A percentile compares a stretch with the other conserved stretches of the same genome.
phyloP scores from a whole-genome alignment of 2,113 vertebrate species.

The Crocuta crocuta region DNA sequence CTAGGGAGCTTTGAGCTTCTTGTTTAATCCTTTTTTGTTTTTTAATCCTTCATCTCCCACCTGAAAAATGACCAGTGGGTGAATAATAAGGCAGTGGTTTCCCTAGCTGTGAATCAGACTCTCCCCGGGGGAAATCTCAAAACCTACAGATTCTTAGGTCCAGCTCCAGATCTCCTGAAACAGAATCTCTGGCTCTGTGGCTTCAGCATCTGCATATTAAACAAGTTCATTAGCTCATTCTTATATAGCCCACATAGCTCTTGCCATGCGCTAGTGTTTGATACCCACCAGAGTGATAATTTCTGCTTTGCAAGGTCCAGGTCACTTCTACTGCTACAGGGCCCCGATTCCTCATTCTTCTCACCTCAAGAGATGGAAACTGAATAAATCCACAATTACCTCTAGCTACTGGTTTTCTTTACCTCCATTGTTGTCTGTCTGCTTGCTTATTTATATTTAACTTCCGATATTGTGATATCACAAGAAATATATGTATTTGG shows the following conservation, averaged over 20 bases:
- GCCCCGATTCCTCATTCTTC: background rate
- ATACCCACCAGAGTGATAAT: background rate
- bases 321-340: background rate
- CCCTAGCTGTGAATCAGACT: background rate
- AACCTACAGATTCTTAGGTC: background rate
- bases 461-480: background rate
- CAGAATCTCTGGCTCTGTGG: background rate
- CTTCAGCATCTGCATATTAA: background rate
- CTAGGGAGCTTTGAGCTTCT: background rate
- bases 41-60: background rate
- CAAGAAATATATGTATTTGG: background rate
- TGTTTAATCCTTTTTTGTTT: background rate
- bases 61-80: background rate
- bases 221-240: background rate
- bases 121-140: background rate
- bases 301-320: background rate
- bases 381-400: background rate
- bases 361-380: background rate
- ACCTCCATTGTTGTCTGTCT: background rate
- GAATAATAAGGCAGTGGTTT: background rate
- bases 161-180: background rate
- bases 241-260: background rate
- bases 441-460: conserved; percentile 10
- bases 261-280: background rate
- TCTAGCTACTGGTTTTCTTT: background rate